Evolutionary conservation across 2,797 vertebrate species (phyloP).

Genomic region (Sardinella longiceps): DNA sequence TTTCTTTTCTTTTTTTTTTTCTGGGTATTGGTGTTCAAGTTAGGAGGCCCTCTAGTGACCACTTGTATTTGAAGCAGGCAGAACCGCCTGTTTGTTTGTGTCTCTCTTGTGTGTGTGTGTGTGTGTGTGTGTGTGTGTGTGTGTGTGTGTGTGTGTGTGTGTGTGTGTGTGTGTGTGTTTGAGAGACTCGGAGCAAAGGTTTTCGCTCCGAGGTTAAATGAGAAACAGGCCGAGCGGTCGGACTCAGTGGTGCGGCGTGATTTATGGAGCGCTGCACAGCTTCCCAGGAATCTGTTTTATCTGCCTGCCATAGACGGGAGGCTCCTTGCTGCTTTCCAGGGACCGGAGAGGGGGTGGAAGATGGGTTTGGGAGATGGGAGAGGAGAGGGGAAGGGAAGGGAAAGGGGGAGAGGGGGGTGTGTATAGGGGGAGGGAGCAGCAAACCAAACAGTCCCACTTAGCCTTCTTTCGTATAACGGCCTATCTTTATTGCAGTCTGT

Average conservation of each 20-base stretch:
- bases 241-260: conserved; percentile 32
- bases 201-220: conserved; percentile 34
- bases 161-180: conserved; percentile 17
- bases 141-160: conserved; percentile 29
- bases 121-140: conserved; percentile 8
- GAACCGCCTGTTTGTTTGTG: not conserved
- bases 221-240: conserved; percentile 39
- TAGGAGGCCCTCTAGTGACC: conserved; percentile 46
- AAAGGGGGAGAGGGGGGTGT: not conserved
- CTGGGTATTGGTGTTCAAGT: conserved; percentile 11
- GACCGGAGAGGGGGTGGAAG: conserved; percentile 18
- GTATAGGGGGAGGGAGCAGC: not conserved
- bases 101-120: not conserved
- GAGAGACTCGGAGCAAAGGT: not conserved
- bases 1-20: not conserved
- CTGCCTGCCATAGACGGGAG: conserved; percentile 52
- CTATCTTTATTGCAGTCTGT: not conserved
- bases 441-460: conserved; percentile 4
- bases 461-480: not conserved
- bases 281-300: conserved; percentile 61
- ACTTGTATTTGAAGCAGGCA: not conserved
- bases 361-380: not conserved
- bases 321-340: conserved; percentile 53
- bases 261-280: conserved; percentile 52
- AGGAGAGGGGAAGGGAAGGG: not conserved